These are phyloP conservation scores for Metacarcinus magister DNA, from an alignment of 2,888 invertebrate species.

Conservation along the genomic window DNA sequence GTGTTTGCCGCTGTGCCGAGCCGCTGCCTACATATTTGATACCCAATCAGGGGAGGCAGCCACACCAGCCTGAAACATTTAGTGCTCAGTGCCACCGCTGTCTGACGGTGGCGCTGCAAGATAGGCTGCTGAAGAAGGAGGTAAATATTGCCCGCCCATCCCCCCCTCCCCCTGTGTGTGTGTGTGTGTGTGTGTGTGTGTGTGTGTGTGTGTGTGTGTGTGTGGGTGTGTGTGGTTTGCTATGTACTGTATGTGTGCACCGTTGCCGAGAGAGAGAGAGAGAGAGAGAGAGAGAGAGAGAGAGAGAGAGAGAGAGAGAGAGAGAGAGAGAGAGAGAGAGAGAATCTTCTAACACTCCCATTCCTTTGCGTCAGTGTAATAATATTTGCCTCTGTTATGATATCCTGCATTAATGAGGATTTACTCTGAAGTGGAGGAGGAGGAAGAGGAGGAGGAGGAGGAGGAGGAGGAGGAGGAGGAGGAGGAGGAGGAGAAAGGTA, in stretches of 20 bases:
- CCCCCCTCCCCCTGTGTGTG: too few relatives aligned
- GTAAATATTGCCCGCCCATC: neutral
- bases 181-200: too few relatives aligned
- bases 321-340: too few relatives aligned
- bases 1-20: conserved; percentile 3
- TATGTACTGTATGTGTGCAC: too few relatives aligned
- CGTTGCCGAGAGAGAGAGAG: too few relatives aligned
- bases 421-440: neutral
- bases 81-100: conserved; percentile 11
- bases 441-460: neutral
- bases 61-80: neutral
- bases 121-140: neutral
- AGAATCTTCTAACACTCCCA: neutral
- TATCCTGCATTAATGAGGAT: conserved; percentile 50
- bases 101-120: neutral
- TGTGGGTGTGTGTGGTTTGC: too few relatives aligned
- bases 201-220: too few relatives aligned
- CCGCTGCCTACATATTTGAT: conserved; percentile 34
- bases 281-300: too few relatives aligned
- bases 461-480: neutral
- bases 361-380: conserved; percentile 31
- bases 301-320: too few relatives aligned
- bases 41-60: conserved; percentile 9
- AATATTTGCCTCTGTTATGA: conserved; percentile 57
- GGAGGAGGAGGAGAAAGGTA: neutral